These are phyloP conservation scores for Diabrotica undecimpunctata DNA, from an alignment of 1,140 invertebrate species.

Conservation along the genomic window DNA sequence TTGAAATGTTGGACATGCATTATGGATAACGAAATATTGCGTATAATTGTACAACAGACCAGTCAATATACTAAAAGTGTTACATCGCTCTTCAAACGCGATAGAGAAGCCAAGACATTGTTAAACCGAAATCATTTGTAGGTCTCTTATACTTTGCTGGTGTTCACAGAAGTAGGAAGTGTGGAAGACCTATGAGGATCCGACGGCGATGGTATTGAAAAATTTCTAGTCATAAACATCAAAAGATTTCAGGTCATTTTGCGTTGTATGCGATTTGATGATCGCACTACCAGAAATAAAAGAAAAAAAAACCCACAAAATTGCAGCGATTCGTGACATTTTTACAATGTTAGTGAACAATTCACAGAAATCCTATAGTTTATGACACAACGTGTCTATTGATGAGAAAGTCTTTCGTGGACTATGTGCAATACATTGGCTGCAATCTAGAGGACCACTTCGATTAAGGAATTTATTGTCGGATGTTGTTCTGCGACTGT, in stretches of 20 bases:
- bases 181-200: no score
- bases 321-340: neutral
- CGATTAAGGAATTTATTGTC: neutral
- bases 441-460: neutral
- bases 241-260: neutral
- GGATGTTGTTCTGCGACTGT: neutral
- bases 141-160: no score
- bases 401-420: neutral
- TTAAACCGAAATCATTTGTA: neutral
- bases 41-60: conserved; percentile 5
- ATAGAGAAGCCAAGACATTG: conserved; percentile 15
- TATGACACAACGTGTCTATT: neutral
- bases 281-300: no score
- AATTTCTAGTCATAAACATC: neutral
- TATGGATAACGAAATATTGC: no score
- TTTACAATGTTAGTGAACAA: no score
- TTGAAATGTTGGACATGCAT: conserved; percentile 17
- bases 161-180: no score
- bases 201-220: no score
- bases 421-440: neutral
- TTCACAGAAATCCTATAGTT: neutral
- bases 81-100: neutral
- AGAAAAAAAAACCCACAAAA: neutral
- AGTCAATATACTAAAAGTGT: conserved; percentile 9
- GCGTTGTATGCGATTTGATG: neutral